Evolutionary conservation across 2,888 invertebrate genomes (phyloP).

Genomic region (Drosophila anomalipes): DNA sequence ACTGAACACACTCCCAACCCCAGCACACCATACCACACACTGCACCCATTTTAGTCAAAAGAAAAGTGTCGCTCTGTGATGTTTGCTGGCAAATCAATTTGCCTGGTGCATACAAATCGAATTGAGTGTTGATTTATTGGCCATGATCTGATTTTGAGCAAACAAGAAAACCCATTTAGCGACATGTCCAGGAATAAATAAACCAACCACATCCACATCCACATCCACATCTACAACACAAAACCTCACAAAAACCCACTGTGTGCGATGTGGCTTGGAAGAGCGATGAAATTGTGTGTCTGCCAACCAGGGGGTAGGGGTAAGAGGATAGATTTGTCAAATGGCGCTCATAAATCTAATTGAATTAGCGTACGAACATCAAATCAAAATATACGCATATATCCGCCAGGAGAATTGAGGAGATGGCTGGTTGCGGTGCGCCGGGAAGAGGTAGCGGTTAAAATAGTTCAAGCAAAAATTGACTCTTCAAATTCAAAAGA

Average conservation of each 20-base stretch:
- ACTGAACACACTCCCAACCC: conserved; percentile 6
- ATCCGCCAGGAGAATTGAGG: conserved; percentile 6
- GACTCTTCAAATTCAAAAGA: conserved; percentile 44
- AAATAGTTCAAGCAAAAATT: conserved; percentile 45
- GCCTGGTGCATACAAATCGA: conserved; percentile 57
- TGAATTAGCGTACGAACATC: conserved; percentile 71
- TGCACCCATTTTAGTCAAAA: background rate
- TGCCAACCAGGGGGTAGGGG: background rate
- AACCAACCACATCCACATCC: conserved; percentile 37
- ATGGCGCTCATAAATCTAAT: conserved; percentile 75
- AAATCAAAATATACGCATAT: conserved; percentile 51
- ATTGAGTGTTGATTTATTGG: conserved; percentile 75
- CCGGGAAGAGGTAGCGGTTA: background rate
- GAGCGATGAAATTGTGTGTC: background rate
- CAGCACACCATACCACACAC: background rate
- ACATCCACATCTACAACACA: conserved; percentile 14
- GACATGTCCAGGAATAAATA: conserved; percentile 72
- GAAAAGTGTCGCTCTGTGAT: conserved; percentile 33
- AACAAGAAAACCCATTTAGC: conserved; percentile 75
- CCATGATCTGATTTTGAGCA: conserved; percentile 76
- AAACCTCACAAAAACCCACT: background rate
- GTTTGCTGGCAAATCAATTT: conserved; percentile 56
- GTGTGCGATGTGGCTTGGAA: background rate
- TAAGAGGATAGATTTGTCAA: conserved; percentile 45
- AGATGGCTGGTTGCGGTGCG: conserved; percentile 4